Evolutionary conservation across 2,113 vertebrate species (phyloP).

Genomic region (Siphamia tubifer): DNA sequence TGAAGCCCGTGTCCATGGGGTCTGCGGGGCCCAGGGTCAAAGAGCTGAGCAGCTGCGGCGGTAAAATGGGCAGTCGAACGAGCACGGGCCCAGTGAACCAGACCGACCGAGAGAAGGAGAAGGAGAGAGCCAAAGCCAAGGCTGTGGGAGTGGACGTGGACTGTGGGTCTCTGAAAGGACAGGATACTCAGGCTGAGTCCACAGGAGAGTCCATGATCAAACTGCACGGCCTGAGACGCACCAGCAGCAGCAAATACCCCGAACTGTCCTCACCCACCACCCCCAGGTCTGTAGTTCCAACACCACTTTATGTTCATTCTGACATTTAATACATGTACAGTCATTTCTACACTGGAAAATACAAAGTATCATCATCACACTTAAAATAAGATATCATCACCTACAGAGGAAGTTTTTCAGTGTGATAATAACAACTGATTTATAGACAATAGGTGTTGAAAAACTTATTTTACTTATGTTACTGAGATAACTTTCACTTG

Average conservation of each 20-base stretch:
- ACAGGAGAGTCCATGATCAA: slow-evolving; percentile 83
- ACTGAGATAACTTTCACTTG: too few species aligned
- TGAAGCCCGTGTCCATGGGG: slow-evolving; percentile 80
- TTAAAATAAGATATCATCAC: too few species aligned
- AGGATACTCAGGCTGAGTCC: slow-evolving; percentile 69
- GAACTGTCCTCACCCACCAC: slow-evolving; percentile 89
- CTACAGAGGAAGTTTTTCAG: too few species aligned
- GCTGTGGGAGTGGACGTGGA: slow-evolving; percentile 88
- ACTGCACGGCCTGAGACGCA: slow-evolving; percentile 81
- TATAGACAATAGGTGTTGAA: too few species aligned
- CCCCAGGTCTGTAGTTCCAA: slow-evolving; percentile 82
- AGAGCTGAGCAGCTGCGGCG: slow-evolving; percentile 74
- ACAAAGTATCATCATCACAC: too few species aligned
- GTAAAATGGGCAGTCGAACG: slow-evolving; percentile 70
- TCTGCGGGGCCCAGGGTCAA: slow-evolving; percentile 80
- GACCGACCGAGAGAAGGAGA: slow-evolving; percentile 92
- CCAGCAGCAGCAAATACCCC: slow-evolving; percentile 84
- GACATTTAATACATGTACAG: too few species aligned
- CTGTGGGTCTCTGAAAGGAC: slow-evolving; percentile 71
- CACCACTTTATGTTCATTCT: background rate
- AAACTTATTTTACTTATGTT: too few species aligned
- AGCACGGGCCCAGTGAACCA: slow-evolving; percentile 88
- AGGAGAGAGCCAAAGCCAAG: slow-evolving; percentile 95
- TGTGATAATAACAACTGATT: too few species aligned
- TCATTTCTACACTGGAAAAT: too few species aligned